These are phyloP conservation scores for Drosophila melanosoma DNA, from an alignment of 2,888 invertebrate species.

Conservation along the genomic window DNA sequence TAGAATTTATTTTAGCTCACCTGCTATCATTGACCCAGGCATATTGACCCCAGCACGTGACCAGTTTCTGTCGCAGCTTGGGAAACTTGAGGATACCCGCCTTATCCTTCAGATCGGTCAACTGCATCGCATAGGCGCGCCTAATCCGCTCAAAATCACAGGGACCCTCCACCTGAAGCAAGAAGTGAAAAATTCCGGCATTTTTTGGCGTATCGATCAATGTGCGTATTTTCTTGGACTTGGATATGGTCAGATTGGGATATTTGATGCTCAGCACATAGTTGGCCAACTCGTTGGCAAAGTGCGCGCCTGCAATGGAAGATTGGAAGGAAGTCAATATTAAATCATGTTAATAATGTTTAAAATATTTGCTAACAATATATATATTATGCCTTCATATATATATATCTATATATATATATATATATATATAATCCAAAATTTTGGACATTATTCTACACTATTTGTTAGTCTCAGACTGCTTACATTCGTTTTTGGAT, in stretches of 20 bases:
- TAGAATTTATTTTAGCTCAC: slow-evolving; percentile 83
- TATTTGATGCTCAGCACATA: slow-evolving; percentile 87
- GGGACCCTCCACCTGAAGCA: slow-evolving; percentile 88
- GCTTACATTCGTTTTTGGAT: no score
- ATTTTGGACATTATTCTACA: no score
- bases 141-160: slow-evolving; percentile 87
- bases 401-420: no score
- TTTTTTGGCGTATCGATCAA: slow-evolving; percentile 90
- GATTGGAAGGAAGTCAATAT: background rate
- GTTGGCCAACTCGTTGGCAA: slow-evolving; percentile 87
- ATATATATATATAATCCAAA: no score
- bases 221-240: slow-evolving; percentile 88
- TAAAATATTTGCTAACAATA: no score
- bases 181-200: slow-evolving; percentile 90
- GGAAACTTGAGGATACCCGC: slow-evolving; percentile 88
- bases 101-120: slow-evolving; percentile 87
- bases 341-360: no score
- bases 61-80: slow-evolving; percentile 88
- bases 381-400: no score
- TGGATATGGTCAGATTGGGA: slow-evolving; percentile 87
- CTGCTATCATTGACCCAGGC: slow-evolving; percentile 87
- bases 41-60: slow-evolving; percentile 91
- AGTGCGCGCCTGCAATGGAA: slow-evolving; percentile 86
- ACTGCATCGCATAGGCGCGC: slow-evolving; percentile 85
- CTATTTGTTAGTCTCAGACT: no score